Percentiles rank a stretch among this genome's conserved stretches.
phyloP scores from a whole-genome alignment of 2,797 vertebrate species.

The Dermochelys coriacea region DNA sequence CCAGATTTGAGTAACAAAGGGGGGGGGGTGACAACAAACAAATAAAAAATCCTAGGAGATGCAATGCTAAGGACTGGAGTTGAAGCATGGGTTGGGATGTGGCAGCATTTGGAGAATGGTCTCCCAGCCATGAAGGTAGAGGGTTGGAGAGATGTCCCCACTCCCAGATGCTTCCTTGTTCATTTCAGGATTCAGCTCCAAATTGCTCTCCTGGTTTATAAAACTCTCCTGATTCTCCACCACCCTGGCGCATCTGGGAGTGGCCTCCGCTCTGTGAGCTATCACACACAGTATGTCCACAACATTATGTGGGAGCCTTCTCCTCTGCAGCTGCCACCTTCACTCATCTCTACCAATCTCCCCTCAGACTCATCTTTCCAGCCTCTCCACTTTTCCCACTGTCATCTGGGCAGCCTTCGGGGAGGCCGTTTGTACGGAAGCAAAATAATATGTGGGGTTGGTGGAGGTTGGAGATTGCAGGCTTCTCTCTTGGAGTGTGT shows the following conservation, averaged over 20 bases:
- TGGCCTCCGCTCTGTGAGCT: neutral
- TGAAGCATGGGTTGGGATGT: neutral
- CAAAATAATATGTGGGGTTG: neutral
- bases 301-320: neutral
- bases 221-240: neutral
- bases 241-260: rapidly evolving
- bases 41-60: neutral
- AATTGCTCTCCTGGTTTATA: neutral
- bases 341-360: rapidly evolving
- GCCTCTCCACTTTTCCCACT: neutral
- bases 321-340: neutral
- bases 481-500: neutral
- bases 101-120: neutral
- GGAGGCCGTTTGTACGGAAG: neutral
- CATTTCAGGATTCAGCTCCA: neutral
- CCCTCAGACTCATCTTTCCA: neutral
- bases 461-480: neutral
- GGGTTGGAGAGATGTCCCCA: neutral
- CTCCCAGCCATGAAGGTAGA: neutral
- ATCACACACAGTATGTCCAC: neutral
- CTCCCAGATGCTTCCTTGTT: neutral
- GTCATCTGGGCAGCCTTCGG: neutral
- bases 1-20: neutral
- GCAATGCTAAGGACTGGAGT: neutral
- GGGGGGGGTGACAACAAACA: rapidly evolving